A percentile compares a stretch with the other conserved stretches of the same genome.
phyloP scores from a whole-genome alignment of 2,797 vertebrate species.

The Momotus momota region DNA sequence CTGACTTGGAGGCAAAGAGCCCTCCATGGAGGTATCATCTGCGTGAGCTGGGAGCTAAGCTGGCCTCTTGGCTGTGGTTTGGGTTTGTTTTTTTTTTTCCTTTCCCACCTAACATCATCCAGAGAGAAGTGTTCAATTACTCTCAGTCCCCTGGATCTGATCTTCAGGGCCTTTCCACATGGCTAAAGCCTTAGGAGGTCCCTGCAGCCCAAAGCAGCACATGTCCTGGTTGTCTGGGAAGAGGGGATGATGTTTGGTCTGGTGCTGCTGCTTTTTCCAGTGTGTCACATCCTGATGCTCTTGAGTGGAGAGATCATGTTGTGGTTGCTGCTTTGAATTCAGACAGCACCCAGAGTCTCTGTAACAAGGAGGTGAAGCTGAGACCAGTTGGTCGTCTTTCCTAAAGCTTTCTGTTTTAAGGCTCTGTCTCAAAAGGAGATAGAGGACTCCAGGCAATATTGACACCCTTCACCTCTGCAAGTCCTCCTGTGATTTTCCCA shows the following conservation, averaged over 20 bases:
- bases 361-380: neutral
- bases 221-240: accelerated
- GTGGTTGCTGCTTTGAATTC: neutral
- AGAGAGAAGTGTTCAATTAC: neutral
- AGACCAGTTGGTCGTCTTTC: neutral
- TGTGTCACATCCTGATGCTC: neutral
- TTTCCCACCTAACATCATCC: neutral
- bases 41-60: neutral
- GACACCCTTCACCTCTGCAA: accelerated
- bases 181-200: neutral
- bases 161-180: neutral
- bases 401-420: neutral
- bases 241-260: neutral
- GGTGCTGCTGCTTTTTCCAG: neutral
- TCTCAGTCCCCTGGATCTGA: neutral
- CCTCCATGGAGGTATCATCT: neutral
- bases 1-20: neutral
- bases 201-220: neutral
- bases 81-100: neutral
- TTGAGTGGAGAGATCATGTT: neutral
- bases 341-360: neutral
- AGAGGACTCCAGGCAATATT: neutral
- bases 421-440: neutral
- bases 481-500: neutral
- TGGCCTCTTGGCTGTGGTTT: neutral